phyloP scores from a whole-genome alignment of 35 echinoderm and acorn worm genomes.

The Apostichopus parvimensis region DNA sequence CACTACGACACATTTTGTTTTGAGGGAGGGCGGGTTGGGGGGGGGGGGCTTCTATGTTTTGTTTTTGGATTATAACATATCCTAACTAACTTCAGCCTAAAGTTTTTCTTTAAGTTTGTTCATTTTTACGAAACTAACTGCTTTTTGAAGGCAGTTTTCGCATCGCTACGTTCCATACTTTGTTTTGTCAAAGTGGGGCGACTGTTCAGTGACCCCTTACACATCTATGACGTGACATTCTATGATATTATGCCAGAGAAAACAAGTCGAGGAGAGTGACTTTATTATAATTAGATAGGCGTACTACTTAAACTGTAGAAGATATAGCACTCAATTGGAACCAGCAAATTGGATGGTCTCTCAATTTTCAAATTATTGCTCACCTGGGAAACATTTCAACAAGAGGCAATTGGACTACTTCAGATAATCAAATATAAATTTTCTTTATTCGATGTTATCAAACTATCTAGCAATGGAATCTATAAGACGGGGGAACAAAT shows the following conservation, averaged over 20 bases:
- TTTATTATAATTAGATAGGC: conserved; percentile 6
- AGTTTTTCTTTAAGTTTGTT: background rate
- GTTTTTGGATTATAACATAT: too few relatives aligned
- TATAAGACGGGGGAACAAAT: background rate
- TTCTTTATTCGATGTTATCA: background rate
- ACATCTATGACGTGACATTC: background rate
- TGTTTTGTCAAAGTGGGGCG: background rate
- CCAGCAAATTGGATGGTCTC: conserved; percentile 16
- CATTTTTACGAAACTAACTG: too few relatives aligned
- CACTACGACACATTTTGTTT: too few relatives aligned
- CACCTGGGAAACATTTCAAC: conserved; percentile 1
- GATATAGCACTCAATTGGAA: background rate
- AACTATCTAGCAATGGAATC: background rate
- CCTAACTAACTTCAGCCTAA: too few relatives aligned
- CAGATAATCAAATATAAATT: background rate
- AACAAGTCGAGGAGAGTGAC: background rate
- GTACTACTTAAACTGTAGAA: background rate
- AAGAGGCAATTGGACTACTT: background rate
- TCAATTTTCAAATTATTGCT: background rate
- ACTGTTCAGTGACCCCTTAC: background rate
- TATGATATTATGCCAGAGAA: background rate
- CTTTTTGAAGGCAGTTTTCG: too few relatives aligned
- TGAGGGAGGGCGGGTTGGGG: too few relatives aligned
- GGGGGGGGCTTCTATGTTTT: too few relatives aligned
- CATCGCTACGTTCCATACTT: too few relatives aligned